Conservation (phyloP, 1,140 invertebrate genomes). For the Lethrus apterus region DNA sequence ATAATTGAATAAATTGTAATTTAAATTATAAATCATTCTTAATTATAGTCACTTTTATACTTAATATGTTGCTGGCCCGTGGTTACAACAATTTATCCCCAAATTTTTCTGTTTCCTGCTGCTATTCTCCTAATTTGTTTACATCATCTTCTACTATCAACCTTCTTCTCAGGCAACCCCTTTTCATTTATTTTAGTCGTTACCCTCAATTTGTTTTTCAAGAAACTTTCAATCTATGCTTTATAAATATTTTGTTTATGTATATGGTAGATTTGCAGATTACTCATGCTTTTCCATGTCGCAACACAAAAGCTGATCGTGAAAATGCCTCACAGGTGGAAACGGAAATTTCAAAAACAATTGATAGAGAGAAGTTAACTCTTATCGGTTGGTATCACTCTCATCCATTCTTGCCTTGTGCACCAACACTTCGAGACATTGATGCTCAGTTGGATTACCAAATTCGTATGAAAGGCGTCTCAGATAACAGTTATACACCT, state of each 20-base stretch:
- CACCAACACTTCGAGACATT: slow-evolving; percentile 83
- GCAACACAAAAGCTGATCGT: slow-evolving; percentile 70
- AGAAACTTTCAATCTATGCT: too few species aligned
- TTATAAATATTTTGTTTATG: neutral
- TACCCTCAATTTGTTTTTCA: too few species aligned
- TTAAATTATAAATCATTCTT: too few species aligned
- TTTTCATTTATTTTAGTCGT: too few species aligned
- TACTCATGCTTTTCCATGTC: slow-evolving; percentile 82
- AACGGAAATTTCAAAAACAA: slow-evolving; percentile 71
- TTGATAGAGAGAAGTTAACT: slow-evolving; percentile 71
- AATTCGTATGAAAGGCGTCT: slow-evolving; percentile 85
- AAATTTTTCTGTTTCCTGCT: too few species aligned
- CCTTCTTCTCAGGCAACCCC: too few species aligned
- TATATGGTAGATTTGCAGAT: slow-evolving; percentile 65
- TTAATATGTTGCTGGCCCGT: too few species aligned
- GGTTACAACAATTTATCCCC: too few species aligned
- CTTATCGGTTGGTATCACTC: slow-evolving; percentile 95
- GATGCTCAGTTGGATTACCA: slow-evolving; percentile 91
- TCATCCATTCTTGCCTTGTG: slow-evolving; percentile 81
- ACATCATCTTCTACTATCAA: too few species aligned
- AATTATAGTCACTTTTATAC: too few species aligned
- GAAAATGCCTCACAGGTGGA: slow-evolving; percentile 66
- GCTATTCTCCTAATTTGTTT: too few species aligned
- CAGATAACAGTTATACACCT: slow-evolving; percentile 83
- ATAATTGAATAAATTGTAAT: too few species aligned